Conservation (phyloP, 2,888 invertebrate genomes). For the Pyralis farinalis region DNA sequence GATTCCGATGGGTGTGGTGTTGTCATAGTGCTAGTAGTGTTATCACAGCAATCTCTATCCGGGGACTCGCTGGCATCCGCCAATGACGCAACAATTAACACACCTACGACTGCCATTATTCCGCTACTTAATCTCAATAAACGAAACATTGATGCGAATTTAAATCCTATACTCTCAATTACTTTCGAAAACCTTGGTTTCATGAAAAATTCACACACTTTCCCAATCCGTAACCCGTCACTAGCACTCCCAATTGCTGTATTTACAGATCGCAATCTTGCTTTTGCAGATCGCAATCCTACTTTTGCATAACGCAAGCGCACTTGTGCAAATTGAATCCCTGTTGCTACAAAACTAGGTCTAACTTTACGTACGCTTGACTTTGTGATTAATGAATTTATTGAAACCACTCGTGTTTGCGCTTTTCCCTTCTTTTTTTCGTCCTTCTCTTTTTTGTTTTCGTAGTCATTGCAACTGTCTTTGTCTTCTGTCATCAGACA, state of each 20-base stretch:
- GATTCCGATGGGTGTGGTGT: too few relatives aligned
- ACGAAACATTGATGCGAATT: constrained; percentile 38
- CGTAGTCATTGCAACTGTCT: constrained; percentile 44
- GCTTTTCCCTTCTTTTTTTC: constrained; percentile 37
- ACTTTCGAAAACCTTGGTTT: constrained; percentile 13
- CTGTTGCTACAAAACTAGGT: constrained; percentile 7
- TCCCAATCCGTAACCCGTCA: constrained; percentile 13
- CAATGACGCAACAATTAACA: constrained; percentile 54
- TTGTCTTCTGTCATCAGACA: constrained; percentile 46
- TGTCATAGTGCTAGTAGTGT: constrained; percentile 83
- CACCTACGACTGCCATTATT: constrained; percentile 41
- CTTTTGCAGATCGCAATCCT: constrained; percentile 2
- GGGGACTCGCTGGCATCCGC: constrained; percentile 90
- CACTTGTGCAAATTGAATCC: constrained; percentile 6
- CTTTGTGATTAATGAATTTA: constrained; percentile 4
- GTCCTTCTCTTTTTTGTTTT: constrained; percentile 41
- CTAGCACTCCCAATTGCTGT: not conserved
- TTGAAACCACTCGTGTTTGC: constrained; percentile 37
- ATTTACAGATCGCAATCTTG: too few relatives aligned
- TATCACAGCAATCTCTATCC: constrained; percentile 95
- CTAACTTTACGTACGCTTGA: constrained; percentile 4
- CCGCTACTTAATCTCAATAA: constrained; percentile 27
- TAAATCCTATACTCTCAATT: constrained; percentile 17
- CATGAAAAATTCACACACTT: constrained; percentile 11
- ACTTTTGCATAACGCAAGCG: not conserved